A percentile compares a stretch with the other conserved stretches of the same genome.
Evolutionary conservation across 1,140 invertebrate species (phyloP).

Genomic region (Drosophila ironensis): DNA sequence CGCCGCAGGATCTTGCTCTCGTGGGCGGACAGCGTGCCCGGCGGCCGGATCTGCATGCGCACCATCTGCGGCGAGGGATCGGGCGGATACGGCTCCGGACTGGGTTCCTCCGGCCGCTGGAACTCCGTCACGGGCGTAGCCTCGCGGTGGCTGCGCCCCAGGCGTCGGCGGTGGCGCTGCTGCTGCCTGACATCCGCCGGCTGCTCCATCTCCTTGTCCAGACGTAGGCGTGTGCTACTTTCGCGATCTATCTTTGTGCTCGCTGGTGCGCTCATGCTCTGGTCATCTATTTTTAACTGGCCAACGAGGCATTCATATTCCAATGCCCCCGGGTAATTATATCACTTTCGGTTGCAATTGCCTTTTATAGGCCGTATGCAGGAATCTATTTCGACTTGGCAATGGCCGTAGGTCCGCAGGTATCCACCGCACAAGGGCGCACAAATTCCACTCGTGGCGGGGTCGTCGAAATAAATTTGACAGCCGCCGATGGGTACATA

Average conservation of each 20-base stretch:
- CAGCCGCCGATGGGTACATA: conserved; percentile 1
- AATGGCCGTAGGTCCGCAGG: background rate
- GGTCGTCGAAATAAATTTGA: background rate
- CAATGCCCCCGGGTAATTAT: conserved; percentile 54
- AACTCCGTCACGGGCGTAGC: conserved; percentile 83
- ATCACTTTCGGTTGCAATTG: conserved; percentile 55
- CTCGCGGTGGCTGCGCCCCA: conserved; percentile 82
- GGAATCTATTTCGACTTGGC: background rate
- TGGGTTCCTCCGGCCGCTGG: conserved; percentile 12
- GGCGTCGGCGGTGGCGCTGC: conserved; percentile 53
- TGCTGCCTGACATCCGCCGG: conserved; percentile 15
- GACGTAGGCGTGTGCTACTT: conserved; percentile 12
- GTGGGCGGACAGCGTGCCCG: conserved; percentile 67
- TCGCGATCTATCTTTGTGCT: conserved; percentile 17
- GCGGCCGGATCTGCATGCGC: conserved; percentile 74
- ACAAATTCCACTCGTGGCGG: background rate
- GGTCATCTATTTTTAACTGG: conserved; percentile 63
- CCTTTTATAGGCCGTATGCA: conserved; percentile 5
- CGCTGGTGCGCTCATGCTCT: conserved; percentile 34
- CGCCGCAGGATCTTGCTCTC: conserved; percentile 78
- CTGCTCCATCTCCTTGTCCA: conserved; percentile 40
- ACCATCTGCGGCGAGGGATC: conserved; percentile 51
- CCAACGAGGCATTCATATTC: conserved; percentile 55
- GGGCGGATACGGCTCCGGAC: conserved; percentile 4
- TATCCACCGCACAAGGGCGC: background rate